These are phyloP conservation scores for Indri indri DNA, from an alignment of 2,113 vertebrate genomes.

Conservation along the genomic window DNA sequence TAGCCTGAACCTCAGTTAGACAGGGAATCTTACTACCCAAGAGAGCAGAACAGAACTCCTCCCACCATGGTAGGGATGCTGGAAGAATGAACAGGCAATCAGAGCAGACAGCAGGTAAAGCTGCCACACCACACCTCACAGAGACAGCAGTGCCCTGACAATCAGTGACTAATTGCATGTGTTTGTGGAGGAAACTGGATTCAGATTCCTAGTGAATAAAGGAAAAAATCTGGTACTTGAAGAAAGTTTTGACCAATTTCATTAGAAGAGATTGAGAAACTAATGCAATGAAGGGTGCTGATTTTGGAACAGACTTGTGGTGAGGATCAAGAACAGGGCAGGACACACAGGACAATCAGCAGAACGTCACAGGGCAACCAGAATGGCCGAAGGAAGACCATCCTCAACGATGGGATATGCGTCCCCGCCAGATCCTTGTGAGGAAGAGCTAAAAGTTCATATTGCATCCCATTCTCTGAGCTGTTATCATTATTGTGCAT, in stretches of 20 bases:
- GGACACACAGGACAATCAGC: not conserved
- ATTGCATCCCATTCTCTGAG: not conserved
- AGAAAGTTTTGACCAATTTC: not conserved
- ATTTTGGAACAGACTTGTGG: not conserved
- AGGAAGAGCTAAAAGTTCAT: not conserved
- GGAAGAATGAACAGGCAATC: not conserved
- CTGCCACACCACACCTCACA: fast-evolving
- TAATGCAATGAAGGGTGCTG: not conserved
- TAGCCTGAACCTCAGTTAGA: not conserved
- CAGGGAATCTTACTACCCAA: not conserved
- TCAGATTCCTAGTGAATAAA: not conserved
- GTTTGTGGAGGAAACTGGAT: not conserved
- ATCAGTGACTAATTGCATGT: fast-evolving
- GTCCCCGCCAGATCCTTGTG: not conserved
- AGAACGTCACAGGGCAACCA: not conserved
- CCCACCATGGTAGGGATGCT: not conserved
- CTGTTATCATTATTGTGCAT: not conserved
- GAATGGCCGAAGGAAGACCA: not conserved
- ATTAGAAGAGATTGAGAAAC: not conserved
- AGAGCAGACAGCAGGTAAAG: not conserved
- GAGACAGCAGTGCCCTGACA: not conserved
- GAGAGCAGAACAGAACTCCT: not conserved
- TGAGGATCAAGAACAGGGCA: not conserved
- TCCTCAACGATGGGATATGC: not conserved
- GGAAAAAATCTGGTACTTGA: not conserved